A percentile compares a stretch with the other conserved stretches of the same genome.
Evolutionary conservation across 2,113 vertebrate species (phyloP).

Genomic region (Calypte anna): DNA sequence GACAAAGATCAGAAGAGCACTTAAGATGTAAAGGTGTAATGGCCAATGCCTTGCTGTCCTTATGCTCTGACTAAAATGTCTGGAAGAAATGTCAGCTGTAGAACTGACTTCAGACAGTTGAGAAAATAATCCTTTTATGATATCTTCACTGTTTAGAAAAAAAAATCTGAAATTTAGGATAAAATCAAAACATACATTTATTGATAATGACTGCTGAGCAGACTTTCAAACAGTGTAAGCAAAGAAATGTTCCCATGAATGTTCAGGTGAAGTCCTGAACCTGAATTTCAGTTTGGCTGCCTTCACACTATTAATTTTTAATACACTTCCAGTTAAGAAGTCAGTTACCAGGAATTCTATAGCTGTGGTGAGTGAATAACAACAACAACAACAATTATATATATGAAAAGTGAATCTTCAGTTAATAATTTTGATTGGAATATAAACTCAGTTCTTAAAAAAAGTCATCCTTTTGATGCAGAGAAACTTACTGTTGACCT

Average conservation of each 20-base stretch:
- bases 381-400: background rate
- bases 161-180: background rate
- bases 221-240: background rate
- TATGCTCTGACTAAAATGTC: background rate
- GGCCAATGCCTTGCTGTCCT: background rate
- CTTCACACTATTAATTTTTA: background rate
- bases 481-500: background rate
- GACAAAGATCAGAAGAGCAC: background rate
- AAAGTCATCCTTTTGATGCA: background rate
- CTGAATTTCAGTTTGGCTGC: background rate
- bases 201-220: background rate
- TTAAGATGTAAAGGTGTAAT: accelerated
- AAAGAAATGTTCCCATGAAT: background rate
- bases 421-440: background rate
- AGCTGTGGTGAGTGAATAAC: background rate
- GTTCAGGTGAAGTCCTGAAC: background rate
- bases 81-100: background rate
- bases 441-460: background rate
- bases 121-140: background rate
- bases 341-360: background rate
- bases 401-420: background rate
- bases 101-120: background rate
- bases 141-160: background rate
- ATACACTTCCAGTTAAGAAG: background rate
- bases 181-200: background rate